Evolutionary conservation across 2,113 vertebrate genomes (phyloP).

Genomic region (Crocuta crocuta): DNA sequence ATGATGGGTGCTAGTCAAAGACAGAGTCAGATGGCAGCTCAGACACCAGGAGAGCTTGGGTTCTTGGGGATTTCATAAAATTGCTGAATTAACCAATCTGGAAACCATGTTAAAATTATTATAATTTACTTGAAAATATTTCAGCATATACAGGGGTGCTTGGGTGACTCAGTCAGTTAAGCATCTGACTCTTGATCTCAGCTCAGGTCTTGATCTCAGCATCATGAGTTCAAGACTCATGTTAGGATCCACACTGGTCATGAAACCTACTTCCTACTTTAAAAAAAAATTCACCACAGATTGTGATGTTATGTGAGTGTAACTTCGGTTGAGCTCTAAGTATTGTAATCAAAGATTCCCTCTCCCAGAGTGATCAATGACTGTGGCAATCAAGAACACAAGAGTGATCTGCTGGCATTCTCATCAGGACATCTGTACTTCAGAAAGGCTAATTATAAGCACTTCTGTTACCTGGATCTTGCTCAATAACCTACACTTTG

Average conservation of each 20-base stretch:
- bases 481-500: slow-evolving; percentile 4
- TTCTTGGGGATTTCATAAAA: neutral
- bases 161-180: no score
- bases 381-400: neutral
- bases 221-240: no score
- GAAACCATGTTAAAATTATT: neutral
- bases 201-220: no score
- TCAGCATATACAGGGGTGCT: neutral
- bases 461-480: neutral
- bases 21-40: neutral
- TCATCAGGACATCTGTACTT: neutral
- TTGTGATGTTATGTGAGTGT: neutral
- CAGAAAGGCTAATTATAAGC: neutral
- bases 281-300: no score
- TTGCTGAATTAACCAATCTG: neutral
- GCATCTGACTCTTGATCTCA: no score
- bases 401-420: neutral
- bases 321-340: neutral
- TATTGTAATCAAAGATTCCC: neutral
- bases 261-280: no score
- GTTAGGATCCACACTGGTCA: no score
- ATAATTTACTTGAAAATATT: neutral
- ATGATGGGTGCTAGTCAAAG: neutral
- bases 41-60: neutral
- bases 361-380: neutral